Percentiles rank a stretch among this genome's conserved stretches.
These are phyloP conservation scores for Elmis aenea DNA, from an alignment of 2,888 invertebrate genomes.

Conservation along the genomic window DNA sequence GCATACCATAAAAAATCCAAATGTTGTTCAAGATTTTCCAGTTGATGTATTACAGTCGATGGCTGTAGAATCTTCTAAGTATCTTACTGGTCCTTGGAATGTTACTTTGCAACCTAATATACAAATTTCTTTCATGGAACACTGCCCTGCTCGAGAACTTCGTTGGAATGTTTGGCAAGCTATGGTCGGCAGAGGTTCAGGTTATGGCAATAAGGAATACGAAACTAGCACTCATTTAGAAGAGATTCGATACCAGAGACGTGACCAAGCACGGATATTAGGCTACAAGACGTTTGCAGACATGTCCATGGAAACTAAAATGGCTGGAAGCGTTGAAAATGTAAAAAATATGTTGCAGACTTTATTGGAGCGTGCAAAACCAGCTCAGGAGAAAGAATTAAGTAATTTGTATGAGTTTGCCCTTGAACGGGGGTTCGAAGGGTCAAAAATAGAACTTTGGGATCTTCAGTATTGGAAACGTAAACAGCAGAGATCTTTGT, in stretches of 20 bases:
- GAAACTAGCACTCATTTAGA: constrained; percentile 73
- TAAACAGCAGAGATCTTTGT: constrained; percentile 64
- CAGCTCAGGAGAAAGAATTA: constrained; percentile 73
- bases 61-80: constrained; percentile 57
- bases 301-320: constrained; percentile 91
- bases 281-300: constrained; percentile 77
- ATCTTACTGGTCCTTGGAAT: constrained; percentile 75
- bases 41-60: constrained; percentile 60
- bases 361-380: constrained; percentile 63
- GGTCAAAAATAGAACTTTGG: constrained; percentile 64
- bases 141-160: constrained; percentile 72
- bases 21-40: constrained; percentile 70
- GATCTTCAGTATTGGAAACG: constrained; percentile 86
- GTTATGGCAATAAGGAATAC: constrained; percentile 56
- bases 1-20: constrained; percentile 61
- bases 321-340: constrained; percentile 77
- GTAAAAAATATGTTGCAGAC: constrained; percentile 65
- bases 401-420: constrained; percentile 69
- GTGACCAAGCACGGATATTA: constrained; percentile 67
- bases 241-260: constrained; percentile 65
- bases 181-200: constrained; percentile 64
- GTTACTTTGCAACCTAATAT: constrained; percentile 71
- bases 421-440: constrained; percentile 63
- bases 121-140: constrained; percentile 71
- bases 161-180: constrained; percentile 87